These are phyloP conservation scores for Eilema caniola DNA, from an alignment of 2,888 invertebrate species.

Conservation along the genomic window DNA sequence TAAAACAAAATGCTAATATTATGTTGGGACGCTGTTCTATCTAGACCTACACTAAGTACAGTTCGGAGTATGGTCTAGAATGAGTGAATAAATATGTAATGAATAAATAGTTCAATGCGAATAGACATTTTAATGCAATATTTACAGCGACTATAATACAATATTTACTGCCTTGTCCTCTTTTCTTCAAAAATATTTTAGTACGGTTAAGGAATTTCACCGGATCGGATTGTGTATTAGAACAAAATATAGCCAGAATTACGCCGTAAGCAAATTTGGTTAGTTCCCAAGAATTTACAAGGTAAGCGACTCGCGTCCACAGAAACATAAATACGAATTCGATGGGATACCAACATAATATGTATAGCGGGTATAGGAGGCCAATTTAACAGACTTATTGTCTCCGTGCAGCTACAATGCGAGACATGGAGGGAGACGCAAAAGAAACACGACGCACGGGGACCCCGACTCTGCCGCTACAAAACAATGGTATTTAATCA, in stretches of 20 bases:
- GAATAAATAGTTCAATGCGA: too few species aligned
- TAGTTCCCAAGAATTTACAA: conserved; percentile 69
- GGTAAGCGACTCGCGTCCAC: conserved; percentile 65
- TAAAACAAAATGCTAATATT: conserved; percentile 31
- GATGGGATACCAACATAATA: conserved; percentile 64
- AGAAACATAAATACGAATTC: conserved; percentile 73
- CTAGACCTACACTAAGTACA: too few species aligned
- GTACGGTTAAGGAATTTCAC: background rate
- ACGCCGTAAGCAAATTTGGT: conserved; percentile 65
- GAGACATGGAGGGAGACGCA: conserved; percentile 77
- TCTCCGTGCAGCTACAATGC: conserved; percentile 83
- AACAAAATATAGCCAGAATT: conserved; percentile 53
- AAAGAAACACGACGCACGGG: conserved; percentile 77
- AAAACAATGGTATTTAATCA: conserved; percentile 88
- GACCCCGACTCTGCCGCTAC: conserved; percentile 82
- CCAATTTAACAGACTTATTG: conserved; percentile 87
- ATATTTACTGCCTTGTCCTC: background rate
- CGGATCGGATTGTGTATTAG: background rate
- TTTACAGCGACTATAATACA: background rate
- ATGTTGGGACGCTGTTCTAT: background rate
- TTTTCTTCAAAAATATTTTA: too few species aligned
- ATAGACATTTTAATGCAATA: background rate
- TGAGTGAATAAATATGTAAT: too few species aligned
- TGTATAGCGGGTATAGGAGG: conserved; percentile 75
- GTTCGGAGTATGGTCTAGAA: too few species aligned